phyloP scores from a whole-genome alignment of 2,797 vertebrate species.

The Vireo griseus region DNA sequence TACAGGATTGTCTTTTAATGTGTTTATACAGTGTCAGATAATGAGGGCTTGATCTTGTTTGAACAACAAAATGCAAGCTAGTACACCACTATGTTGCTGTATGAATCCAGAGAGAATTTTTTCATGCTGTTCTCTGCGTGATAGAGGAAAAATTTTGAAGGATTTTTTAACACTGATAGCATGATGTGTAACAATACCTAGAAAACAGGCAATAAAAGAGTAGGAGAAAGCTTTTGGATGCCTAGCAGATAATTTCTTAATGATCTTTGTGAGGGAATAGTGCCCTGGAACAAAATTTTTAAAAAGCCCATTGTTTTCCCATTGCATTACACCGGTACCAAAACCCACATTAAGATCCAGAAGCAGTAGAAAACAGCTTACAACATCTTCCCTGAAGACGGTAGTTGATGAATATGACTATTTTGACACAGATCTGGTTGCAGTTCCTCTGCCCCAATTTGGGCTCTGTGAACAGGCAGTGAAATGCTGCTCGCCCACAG shows the following conservation, averaged over 20 bases:
- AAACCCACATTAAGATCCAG: neutral
- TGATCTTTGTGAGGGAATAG: neutral
- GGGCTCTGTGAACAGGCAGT: accelerated
- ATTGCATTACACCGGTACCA: neutral
- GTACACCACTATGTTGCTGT: neutral
- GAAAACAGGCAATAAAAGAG: neutral
- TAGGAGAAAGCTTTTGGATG: neutral
- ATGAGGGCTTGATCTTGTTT: slow-evolving; percentile 6
- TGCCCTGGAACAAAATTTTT: neutral
- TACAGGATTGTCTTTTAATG: neutral
- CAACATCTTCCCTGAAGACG: neutral
- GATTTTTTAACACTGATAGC: neutral
- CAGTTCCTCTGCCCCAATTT: neutral
- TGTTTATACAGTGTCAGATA: neutral
- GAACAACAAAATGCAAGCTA: neutral
- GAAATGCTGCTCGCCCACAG: accelerated
- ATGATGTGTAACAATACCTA: neutral
- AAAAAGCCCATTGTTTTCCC: neutral
- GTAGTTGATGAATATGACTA: neutral
- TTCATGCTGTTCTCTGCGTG: neutral
- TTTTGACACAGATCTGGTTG: neutral
- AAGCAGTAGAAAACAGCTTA: neutral
- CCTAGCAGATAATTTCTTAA: neutral
- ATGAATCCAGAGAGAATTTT: neutral
- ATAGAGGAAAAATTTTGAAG: neutral